These are phyloP conservation scores for Fistularia tabacaria DNA, from an alignment of 2,797 vertebrate species.

Conservation along the genomic window DNA sequence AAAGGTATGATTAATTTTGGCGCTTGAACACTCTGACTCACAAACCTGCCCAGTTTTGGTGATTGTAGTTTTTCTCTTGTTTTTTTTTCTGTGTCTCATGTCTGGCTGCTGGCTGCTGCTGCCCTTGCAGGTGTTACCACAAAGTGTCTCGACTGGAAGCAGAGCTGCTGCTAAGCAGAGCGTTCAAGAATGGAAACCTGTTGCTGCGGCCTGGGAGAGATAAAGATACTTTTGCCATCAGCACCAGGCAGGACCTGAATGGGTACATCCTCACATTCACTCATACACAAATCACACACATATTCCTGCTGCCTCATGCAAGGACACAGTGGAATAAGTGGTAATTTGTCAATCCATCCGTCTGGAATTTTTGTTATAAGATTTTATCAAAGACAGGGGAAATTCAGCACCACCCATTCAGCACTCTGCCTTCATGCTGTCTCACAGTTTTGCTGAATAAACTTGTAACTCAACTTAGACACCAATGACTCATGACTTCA, in stretches of 20 bases:
- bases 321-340: too few relatives aligned
- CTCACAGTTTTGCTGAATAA: too few relatives aligned
- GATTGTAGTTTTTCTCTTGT: background rate
- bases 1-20: too few relatives aligned
- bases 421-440: too few relatives aligned
- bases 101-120: background rate
- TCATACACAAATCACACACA: background rate
- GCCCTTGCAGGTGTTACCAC: slow-evolving; percentile 75
- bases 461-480: too few relatives aligned
- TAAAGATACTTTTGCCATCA: slow-evolving; percentile 66
- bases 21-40: too few relatives aligned
- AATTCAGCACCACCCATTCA: too few relatives aligned
- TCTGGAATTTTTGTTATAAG: too few relatives aligned
- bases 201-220: slow-evolving; percentile 74
- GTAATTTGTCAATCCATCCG: too few relatives aligned
- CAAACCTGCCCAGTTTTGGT: background rate
- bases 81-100: background rate
- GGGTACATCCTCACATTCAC: slow-evolving; percentile 55
- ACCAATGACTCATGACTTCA: too few relatives aligned
- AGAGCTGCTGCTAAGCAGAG: slow-evolving; percentile 73
- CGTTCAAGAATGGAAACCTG: slow-evolving; percentile 73
- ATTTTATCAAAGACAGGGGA: too few relatives aligned
- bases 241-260: slow-evolving; percentile 68
- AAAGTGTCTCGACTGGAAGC: slow-evolving; percentile 76
- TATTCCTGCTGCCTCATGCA: too few relatives aligned